A percentile compares a stretch with the other conserved stretches of the same genome.
Evolutionary conservation across 2,797 vertebrate genomes (phyloP).

Genomic region (Tympanoctomys barrerae): DNA sequence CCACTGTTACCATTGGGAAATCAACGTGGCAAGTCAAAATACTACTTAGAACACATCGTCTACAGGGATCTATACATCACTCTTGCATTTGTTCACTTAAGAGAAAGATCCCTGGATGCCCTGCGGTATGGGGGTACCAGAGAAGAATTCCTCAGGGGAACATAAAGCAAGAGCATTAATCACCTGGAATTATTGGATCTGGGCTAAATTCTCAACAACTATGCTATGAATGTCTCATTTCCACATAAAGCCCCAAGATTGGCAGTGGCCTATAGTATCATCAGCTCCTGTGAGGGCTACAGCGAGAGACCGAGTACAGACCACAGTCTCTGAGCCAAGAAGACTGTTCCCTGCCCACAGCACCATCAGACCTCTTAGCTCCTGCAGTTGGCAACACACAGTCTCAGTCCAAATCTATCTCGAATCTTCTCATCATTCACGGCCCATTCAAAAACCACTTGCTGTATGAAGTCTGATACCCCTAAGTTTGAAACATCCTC

Average conservation of each 20-base stretch:
- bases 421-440: neutral
- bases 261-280: neutral
- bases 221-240: too few species aligned
- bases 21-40: fast-evolving
- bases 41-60: neutral
- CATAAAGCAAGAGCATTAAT: neutral
- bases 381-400: neutral
- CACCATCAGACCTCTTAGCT: neutral
- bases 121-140: too few species aligned
- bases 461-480: neutral
- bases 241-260: neutral
- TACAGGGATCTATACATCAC: neutral
- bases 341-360: neutral
- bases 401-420: neutral
- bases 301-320: neutral
- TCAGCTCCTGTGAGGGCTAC: neutral
- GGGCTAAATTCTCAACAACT: neutral
- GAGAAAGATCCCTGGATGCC: neutral
- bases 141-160: neutral
- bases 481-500: neutral
- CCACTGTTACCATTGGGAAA: neutral
- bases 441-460: neutral
- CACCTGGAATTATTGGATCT: neutral
- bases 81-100: neutral
- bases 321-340: neutral